Evolutionary conservation across 2,797 vertebrate genomes (phyloP).

Genomic region (Ctenopoma multispine): DNA sequence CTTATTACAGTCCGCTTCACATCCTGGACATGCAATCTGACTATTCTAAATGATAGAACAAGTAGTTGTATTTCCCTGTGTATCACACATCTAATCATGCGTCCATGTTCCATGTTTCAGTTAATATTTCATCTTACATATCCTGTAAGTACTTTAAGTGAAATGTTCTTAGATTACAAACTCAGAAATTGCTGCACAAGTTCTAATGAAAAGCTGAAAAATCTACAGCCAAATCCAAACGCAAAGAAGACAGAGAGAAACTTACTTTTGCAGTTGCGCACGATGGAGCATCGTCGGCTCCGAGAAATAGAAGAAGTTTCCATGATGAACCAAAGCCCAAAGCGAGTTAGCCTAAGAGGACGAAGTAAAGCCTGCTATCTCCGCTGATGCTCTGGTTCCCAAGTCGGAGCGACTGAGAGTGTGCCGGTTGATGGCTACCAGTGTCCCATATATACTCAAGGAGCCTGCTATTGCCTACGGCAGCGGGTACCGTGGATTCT

Average conservation of each 20-base stretch:
- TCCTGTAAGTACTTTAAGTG: background rate
- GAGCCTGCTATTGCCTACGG: slow-evolving; percentile 81
- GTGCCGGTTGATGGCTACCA: slow-evolving; percentile 74
- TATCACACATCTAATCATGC: background rate
- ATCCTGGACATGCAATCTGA: background rate
- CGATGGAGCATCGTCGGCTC: slow-evolving; percentile 85
- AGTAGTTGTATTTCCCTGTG: background rate
- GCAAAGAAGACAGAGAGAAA: slow-evolving; percentile 46
- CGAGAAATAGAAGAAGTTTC: slow-evolving; percentile 83
- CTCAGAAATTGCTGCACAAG: slow-evolving; percentile 14
- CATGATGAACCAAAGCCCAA: slow-evolving; percentile 89
- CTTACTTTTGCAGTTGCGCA: slow-evolving; percentile 86
- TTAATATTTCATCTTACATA: background rate
- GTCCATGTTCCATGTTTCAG: background rate
- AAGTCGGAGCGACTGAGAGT: slow-evolving; percentile 88
- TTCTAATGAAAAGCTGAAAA: background rate
- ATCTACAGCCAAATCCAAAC: background rate
- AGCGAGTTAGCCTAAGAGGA: slow-evolving; percentile 88
- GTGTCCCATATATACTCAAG: slow-evolving; percentile 81
- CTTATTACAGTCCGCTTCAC: background rate
- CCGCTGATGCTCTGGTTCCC: slow-evolving; percentile 88
- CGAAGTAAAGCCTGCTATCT: slow-evolving; percentile 87
- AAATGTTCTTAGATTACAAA: background rate
- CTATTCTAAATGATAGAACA: background rate
- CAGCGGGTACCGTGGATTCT: slow-evolving; percentile 86